phyloP scores from a whole-genome alignment of 1,140 invertebrate genomes.

The Drepana arcuata region DNA sequence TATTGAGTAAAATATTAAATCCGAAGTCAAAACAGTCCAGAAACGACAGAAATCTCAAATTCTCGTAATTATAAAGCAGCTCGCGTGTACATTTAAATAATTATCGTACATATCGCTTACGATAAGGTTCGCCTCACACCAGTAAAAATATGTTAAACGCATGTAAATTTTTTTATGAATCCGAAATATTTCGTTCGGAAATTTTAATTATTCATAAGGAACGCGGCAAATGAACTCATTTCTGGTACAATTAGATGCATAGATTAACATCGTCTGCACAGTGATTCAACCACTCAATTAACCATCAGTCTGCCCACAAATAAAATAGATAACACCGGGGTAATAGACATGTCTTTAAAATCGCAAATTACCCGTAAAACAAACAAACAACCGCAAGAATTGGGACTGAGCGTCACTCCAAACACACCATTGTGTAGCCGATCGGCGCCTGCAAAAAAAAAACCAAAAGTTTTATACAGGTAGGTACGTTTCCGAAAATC shows the following conservation, averaged over 20 bases:
- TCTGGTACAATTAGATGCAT: conserved; percentile 40
- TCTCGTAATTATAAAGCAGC: no score
- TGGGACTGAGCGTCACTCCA: conserved; percentile 47
- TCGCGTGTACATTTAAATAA: no score
- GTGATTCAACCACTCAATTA: conserved; percentile 55
- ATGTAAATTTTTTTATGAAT: conserved; percentile 34
- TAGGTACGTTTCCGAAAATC: conserved; percentile 59
- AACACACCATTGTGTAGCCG: conserved; percentile 31
- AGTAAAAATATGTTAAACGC: conserved; percentile 27
- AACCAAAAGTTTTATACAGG: conserved; percentile 27
- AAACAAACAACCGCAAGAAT: conserved; percentile 49
- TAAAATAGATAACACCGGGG: conserved; percentile 33
- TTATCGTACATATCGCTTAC: conserved; percentile 9
- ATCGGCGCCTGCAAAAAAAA: conserved; percentile 28
- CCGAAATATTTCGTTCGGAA: conserved; percentile 17
- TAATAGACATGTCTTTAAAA: conserved; percentile 27
- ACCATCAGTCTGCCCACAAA: conserved; percentile 24
- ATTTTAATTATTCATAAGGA: conserved; percentile 55
- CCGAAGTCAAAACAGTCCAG: no score
- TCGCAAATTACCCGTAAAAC: conserved; percentile 65
- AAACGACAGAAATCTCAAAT: no score
- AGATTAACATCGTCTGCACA: conserved; percentile 49
- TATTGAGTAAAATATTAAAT: no score
- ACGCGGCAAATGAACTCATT: conserved; percentile 49
- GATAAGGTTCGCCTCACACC: conserved; percentile 14